These are phyloP conservation scores for Danaus chrysippus DNA, from an alignment of 2,888 invertebrate genomes.

Conservation along the genomic window DNA sequence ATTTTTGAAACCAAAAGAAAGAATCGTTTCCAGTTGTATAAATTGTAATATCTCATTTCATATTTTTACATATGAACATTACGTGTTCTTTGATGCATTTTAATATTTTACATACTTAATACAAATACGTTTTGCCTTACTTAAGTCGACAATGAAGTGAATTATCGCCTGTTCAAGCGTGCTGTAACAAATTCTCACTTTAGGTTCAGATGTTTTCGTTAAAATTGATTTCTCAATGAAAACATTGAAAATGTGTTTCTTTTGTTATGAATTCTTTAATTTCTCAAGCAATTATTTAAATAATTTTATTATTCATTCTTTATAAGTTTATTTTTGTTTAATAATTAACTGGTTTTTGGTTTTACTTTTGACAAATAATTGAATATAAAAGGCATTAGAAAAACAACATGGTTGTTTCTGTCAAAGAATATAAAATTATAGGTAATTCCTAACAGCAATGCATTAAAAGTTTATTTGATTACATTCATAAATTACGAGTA, in stretches of 20 bases:
- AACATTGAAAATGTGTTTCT: conserved; percentile 12
- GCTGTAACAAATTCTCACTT: conserved; percentile 22
- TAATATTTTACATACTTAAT: not conserved
- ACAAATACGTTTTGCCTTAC: conserved; percentile 13
- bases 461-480: too few species aligned
- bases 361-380: too few species aligned
- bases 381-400: too few species aligned
- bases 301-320: too few species aligned
- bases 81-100: not conserved
- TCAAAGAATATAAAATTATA: too few species aligned
- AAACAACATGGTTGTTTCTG: too few species aligned
- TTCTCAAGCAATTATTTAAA: not conserved
- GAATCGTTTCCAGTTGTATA: too few species aligned
- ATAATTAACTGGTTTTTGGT: too few species aligned
- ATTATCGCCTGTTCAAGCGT: conserved; percentile 21
- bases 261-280: not conserved
- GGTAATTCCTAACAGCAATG: too few species aligned
- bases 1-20: too few species aligned
- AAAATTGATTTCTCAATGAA: conserved; percentile 26
- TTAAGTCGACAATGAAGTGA: conserved; percentile 8
- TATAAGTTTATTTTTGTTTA: too few species aligned
- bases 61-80: not conserved
- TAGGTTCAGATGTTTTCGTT: conserved; percentile 23
- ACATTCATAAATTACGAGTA: too few species aligned
- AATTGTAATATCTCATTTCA: not conserved